Base-by-base conservation (phyloP, 2,888 invertebrate species). In the Agrochola macilenta region DNA sequence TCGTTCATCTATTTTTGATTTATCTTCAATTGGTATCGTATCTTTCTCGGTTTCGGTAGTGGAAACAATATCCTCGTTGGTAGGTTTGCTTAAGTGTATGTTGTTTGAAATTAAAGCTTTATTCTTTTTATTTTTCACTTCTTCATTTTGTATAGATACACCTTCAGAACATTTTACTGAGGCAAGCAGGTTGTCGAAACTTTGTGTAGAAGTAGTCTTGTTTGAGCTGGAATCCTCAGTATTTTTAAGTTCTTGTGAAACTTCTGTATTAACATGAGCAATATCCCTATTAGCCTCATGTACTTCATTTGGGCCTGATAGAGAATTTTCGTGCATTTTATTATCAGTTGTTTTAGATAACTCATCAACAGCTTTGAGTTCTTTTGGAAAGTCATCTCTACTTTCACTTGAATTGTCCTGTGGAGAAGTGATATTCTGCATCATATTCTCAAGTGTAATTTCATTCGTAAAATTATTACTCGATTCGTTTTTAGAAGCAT, bases 381-480 rank as follows among this genome's bases (percentile, higher is more conserved):
- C 88, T 72, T 90, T 87, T 49, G 88, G 80, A 54, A 91, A 90
- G 17, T 90, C 82, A 35, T 92, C 89, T 20, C 85, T 86, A 76
- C 87, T 88, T 69, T 88, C 88, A 57, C 83, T 87, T 58, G 88
- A 84, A 74, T 87, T 86, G 11, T 89, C 86, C 69, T 88, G 88
- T 5, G 90, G 87, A 80, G 89, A 90, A 66, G 90, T 90, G 35
- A 93, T 91, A 79, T 89, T 92, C 73, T 92, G 90, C 71, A 94
- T 83, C 89, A 93, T 93, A 80, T 92, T 93, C 76, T 94, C 94
- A 71, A 93, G 85, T 35, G 85, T 86, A 54, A 94, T 91, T 79
- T 95, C 93, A 70, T 92, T 91, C n/a, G 90, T 90, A 81, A 94
- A 94, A 74, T 92, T 89, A 79, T 90, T 90, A 72, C 86, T 87